Evolutionary conservation across 1,140 invertebrate genomes (phyloP).

Genomic region (Sinonovacula constricta): DNA sequence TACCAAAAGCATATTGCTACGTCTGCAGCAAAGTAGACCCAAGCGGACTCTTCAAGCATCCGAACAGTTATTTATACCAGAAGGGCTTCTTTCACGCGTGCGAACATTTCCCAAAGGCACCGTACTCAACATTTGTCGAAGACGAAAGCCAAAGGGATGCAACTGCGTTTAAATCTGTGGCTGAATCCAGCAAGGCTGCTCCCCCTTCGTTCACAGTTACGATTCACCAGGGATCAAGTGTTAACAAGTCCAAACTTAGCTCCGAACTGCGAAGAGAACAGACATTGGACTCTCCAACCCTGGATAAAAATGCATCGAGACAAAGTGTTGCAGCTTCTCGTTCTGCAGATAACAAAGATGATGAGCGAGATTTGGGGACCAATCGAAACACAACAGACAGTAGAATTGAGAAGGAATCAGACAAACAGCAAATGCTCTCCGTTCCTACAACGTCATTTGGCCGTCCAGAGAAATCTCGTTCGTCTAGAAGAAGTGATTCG

Average conservation of each 20-base stretch:
- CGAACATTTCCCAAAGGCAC: conserved; percentile 44
- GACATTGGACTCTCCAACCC: conserved; percentile 27
- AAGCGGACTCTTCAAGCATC: conserved; percentile 20
- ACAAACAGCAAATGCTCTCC: too few relatives aligned
- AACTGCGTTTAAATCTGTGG: background rate
- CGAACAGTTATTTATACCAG: conserved; percentile 32
- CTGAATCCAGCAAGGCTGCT: conserved; percentile 4
- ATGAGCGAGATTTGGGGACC: too few relatives aligned
- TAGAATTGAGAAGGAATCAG: too few relatives aligned
- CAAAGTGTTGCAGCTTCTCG: background rate
- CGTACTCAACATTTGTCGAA: conserved; percentile 36
- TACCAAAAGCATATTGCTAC: conserved; percentile 26
- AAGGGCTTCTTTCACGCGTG: conserved; percentile 36
- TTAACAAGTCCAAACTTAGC: background rate
- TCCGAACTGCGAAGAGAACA: conserved; percentile 20
- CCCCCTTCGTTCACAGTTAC: conserved; percentile 24
- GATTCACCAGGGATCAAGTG: conserved; percentile 20
- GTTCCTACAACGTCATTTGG: too few relatives aligned
- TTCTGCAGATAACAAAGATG: background rate
- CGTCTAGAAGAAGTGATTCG: too few relatives aligned
- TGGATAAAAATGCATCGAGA: background rate
- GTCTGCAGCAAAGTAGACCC: conserved; percentile 43
- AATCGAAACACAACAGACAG: too few relatives aligned
- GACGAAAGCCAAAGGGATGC: conserved; percentile 9
- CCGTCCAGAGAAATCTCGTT: too few relatives aligned